These are phyloP conservation scores for Bufo gargarizans DNA, from an alignment of 2,113 vertebrate species.

Conservation along the genomic window DNA sequence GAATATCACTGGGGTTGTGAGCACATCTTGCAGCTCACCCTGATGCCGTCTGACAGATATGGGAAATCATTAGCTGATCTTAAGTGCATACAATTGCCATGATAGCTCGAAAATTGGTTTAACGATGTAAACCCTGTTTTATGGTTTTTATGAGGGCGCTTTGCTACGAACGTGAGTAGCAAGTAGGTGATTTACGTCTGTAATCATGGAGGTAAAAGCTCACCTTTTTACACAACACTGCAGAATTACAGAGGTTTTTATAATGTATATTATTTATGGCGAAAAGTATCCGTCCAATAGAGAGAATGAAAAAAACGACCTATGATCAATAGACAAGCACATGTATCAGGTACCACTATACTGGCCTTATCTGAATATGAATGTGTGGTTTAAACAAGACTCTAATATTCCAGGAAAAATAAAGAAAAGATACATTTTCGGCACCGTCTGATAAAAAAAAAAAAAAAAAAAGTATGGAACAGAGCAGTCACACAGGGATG, in stretches of 20 bases:
- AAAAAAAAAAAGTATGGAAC: too few species aligned
- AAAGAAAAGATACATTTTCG: too few species aligned
- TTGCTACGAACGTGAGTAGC: neutral
- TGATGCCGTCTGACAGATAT: neutral
- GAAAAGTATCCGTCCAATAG: neutral
- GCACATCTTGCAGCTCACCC: neutral
- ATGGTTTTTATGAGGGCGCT: neutral
- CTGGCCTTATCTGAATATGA: neutral
- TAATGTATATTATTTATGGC: neutral
- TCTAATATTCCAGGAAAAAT: too few species aligned
- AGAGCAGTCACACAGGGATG: too few species aligned
- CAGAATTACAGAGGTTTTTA: neutral
- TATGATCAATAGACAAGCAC: too few species aligned
- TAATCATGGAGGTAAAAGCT: neutral
- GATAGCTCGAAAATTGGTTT: neutral
- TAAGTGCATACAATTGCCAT: neutral
- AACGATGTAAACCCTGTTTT: neutral
- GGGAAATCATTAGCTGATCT: constrained; percentile 13
- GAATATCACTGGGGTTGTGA: neutral
- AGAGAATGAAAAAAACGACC: neutral
- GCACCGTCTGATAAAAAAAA: too few species aligned
- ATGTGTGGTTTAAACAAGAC: neutral
- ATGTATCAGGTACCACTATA: too few species aligned
- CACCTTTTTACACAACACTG: neutral
- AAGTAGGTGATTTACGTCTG: neutral